Base-by-base conservation (phyloP, 2,113 vertebrate species). In the Thamnophis sirtalis region DNA sequence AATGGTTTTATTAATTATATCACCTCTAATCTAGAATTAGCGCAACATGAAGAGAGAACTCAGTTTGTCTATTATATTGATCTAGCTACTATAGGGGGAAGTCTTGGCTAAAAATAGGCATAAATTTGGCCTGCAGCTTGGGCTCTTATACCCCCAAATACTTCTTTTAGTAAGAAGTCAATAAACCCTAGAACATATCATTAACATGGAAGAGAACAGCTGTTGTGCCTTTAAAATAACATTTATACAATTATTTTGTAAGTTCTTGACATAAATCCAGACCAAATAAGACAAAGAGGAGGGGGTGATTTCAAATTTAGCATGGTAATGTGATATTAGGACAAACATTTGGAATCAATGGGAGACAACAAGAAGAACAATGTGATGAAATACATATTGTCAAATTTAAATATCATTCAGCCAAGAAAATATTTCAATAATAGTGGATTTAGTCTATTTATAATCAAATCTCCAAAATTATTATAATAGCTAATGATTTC, bases 241-340 rank as follows among this genome's bases (percentile, higher is more conserved):
- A 43, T 80, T 53, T 88, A 87, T 92, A 56, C 55, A n/a, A 91
- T 88, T 21, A 88, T 88, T 88, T 56, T 87, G 85, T 91, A 86
- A n/a, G 11, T 8, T 26, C 26, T 51, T 92, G 86, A 73, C 9
- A 73, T 6, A 60, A 15, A 54, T 55, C 24, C 85, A 68, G 48
- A 48, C 63, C 22, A 15, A 88, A 88, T 7, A 86, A 22, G 43
- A 63, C 21, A 13, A 33, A 87, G 49, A 87, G 26, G 43, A 33
- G 38, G 17, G 48, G 11, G 22, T 50, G 1, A 88, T 80, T 80
- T 84, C 63, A 55, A 51, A 92, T 80, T 48, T 43, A n/a, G 60
- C 13, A 56, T 19, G 33, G 17, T 80, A 80, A 80, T 84, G 60
- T 51, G 84, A 54, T 68, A 49, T 68, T 91, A 68, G 55, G 3